Conservation (phyloP, 2,797 vertebrate species). For the Mormyrus proboscirostris region DNA sequence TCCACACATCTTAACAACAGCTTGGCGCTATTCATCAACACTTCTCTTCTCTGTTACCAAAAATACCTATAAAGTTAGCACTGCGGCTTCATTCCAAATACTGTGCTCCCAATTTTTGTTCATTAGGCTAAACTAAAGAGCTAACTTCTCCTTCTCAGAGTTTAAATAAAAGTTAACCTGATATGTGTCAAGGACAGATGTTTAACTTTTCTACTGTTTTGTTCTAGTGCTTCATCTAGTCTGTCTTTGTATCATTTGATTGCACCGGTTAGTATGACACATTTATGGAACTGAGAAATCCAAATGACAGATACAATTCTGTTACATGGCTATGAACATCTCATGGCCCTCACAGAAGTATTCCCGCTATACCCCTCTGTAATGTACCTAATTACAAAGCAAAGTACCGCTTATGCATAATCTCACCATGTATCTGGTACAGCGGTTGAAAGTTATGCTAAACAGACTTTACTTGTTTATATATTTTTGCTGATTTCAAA, state of each 20-base stretch:
- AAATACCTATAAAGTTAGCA: slow-evolving; percentile 1
- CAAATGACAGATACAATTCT: not conserved
- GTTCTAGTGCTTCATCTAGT: not conserved
- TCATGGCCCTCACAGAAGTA: not conserved
- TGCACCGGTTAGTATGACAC: not conserved
- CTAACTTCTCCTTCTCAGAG: not conserved
- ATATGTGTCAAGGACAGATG: not conserved
- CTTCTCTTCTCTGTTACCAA: not conserved
- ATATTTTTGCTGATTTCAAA: not conserved
- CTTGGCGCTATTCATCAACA: not conserved
- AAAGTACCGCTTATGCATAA: not conserved
- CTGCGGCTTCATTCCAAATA: not conserved
- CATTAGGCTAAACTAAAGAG: not conserved
- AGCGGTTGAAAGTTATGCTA: not conserved
- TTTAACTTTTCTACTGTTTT: not conserved
- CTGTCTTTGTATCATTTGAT: not conserved
- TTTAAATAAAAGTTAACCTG: not conserved
- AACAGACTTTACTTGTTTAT: not conserved
- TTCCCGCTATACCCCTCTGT: not conserved
- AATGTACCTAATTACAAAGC: not conserved
- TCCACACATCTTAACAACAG: not conserved
- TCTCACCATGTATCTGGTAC: not conserved
- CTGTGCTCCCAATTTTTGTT: not conserved
- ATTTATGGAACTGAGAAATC: not conserved
- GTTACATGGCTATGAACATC: not conserved